Evolutionary conservation across 2,797 vertebrate species (phyloP).

Genomic region (Macropodus opercularis): DNA sequence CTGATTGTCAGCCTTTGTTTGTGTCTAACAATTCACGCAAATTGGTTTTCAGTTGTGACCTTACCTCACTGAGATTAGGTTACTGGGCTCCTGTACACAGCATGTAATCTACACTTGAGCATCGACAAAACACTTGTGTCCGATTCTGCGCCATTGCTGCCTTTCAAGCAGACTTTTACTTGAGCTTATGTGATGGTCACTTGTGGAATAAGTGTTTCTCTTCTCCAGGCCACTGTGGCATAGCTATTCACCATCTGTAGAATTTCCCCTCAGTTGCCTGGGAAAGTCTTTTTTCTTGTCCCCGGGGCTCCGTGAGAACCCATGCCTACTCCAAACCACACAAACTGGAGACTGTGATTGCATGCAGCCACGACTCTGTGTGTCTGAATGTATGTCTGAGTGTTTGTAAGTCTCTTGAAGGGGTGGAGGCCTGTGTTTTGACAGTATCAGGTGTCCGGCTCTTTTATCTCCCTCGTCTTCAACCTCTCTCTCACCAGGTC

Average conservation of each 20-base stretch:
- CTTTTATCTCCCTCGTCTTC: constrained; percentile 61
- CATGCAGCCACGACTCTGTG: constrained; percentile 40
- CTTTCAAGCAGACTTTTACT: constrained; percentile 3
- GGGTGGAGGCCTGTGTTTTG: constrained; percentile 73
- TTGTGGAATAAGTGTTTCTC: constrained; percentile 39
- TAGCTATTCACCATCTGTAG: constrained; percentile 37
- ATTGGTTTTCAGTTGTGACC: neutral
- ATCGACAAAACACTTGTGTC: too few species aligned
- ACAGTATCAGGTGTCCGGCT: constrained; percentile 77
- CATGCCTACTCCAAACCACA: constrained; percentile 71
- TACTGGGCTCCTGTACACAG: too few species aligned
- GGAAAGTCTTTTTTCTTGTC: constrained; percentile 68
- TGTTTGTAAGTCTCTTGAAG: constrained; percentile 62
- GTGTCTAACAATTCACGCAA: neutral
- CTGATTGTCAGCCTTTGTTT: neutral
- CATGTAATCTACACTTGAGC: too few species aligned
- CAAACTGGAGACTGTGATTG: constrained; percentile 66
- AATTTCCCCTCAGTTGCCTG: constrained; percentile 66
- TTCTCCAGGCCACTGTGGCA: constrained; percentile 44
- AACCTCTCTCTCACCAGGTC: constrained; percentile 47
- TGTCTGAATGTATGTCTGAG: constrained; percentile 52
- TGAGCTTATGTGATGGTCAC: constrained; percentile 32
- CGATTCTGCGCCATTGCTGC: too few species aligned
- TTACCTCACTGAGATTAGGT: too few species aligned
- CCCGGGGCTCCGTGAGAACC: constrained; percentile 66